Evolutionary conservation across 2,888 invertebrate species (phyloP), one percentile per base, ranked within the genome.

Genomic region (Papilio gigon): DNA sequence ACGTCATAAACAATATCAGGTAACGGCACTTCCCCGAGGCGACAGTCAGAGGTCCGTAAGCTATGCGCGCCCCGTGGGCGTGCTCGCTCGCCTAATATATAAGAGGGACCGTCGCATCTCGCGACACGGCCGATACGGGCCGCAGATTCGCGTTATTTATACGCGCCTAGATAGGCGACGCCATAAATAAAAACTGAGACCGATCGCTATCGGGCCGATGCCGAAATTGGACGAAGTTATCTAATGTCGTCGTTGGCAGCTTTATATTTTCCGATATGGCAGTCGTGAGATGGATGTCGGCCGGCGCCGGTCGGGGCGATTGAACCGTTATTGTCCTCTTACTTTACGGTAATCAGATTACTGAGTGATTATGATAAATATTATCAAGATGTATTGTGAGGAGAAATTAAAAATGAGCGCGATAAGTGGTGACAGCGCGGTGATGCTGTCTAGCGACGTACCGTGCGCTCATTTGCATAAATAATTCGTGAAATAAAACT

Each of bases 131-230:
- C 70, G 75, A 73, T 74, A 76, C 53, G 70, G 72, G 69, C 65
- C 67, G 71, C 73, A 76, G 77, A 76, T 76, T 76, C 71, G 74
- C 76, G 69, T 77, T 75, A 76, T 77, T 78, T 77, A 78, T 77
- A 73, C 71, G 71, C 68, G 71, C 71, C 73, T 73, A 74, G 74
- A 75, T 76, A 72, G 69, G 71, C 72, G 70, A 67, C 65, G 75
- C 71, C 71, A 77, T 77, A 78, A 77, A 78, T 77, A 78, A 78
- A 77, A 78, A 76, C 76, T 68, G 73, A 72, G 73, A 71, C 67
- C 42, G 78, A 77, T 78, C 56, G 33, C 73, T 77, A 78, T 78
- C 78, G 64, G 62, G 44, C 60, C 42, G 66, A 69, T 70, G 70
- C 74, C 76, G 72, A 76, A 77, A 77, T 76, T 77, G 76, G 76